phyloP scores from a whole-genome alignment of 2,888 invertebrate genomes.

The Nemotelus pantherinus region DNA sequence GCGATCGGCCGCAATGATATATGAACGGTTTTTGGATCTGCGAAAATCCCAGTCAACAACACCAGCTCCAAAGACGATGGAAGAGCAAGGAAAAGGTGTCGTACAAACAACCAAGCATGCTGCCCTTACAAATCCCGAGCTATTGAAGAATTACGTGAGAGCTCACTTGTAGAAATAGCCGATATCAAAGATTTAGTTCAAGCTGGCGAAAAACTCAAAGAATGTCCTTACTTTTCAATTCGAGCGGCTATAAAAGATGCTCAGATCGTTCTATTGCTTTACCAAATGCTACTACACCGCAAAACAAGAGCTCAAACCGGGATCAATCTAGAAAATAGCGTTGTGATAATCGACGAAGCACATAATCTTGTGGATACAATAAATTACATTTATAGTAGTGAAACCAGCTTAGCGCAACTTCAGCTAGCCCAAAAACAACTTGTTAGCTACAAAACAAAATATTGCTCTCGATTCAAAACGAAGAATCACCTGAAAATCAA shows the following conservation, averaged over 20 bases:
- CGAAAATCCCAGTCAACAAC: conserved; percentile 70
- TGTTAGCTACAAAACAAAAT: conserved; percentile 77
- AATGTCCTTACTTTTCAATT: conserved; percentile 95
- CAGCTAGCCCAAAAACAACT: conserved; percentile 73
- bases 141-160: conserved; percentile 73
- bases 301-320: conserved; percentile 79
- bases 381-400: conserved; percentile 83
- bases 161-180: conserved; percentile 74
- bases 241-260: conserved; percentile 84
- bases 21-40: conserved; percentile 89
- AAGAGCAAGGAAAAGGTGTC: conserved; percentile 72
- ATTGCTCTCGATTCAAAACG: conserved; percentile 78
- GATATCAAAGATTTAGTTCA: conserved; percentile 89
- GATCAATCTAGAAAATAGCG: conserved; percentile 72
- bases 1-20: conserved; percentile 81
- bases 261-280: conserved; percentile 81
- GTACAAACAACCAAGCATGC: conserved; percentile 67
- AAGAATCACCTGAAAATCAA: conserved; percentile 82
- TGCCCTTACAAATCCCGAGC: conserved; percentile 76
- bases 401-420: conserved; percentile 75
- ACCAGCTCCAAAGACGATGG: conserved; percentile 69
- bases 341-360: conserved; percentile 94
- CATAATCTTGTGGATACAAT: conserved; percentile 94
- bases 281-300: conserved; percentile 83
- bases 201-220: conserved; percentile 74